These are phyloP conservation scores for Lepisosteus oculatus DNA, from an alignment of 2,113 vertebrate genomes.

Conservation along the genomic window DNA sequence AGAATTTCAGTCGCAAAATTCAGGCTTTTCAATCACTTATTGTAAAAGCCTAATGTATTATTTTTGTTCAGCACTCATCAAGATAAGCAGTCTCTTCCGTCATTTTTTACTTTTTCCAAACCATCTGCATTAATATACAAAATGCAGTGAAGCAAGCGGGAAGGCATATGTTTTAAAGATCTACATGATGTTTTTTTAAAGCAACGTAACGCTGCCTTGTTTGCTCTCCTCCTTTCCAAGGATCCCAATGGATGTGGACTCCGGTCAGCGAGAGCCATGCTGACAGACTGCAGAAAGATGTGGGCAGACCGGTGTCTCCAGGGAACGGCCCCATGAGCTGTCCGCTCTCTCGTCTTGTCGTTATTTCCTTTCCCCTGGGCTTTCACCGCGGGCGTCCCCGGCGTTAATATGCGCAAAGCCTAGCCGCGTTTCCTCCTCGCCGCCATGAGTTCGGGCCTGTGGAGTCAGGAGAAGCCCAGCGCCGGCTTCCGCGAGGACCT, in stretches of 20 bases:
- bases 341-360: background rate
- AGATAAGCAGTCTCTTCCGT: no score
- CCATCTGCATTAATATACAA: no score
- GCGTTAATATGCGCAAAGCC: constrained; percentile 19
- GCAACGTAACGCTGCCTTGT: no score
- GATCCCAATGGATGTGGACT: constrained; percentile 4
- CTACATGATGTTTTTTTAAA: no score
- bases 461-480: constrained; percentile 92
- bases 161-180: no score
- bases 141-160: no score
- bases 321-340: constrained; percentile 19
- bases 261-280: constrained; percentile 9
- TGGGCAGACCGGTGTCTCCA: background rate
- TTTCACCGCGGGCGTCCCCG: constrained; percentile 16
- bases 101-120: no score
- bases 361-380: background rate
- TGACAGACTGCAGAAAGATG: constrained; percentile 21
- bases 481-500: constrained; percentile 89
- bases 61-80: no score
- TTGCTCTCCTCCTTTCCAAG: constrained; percentile 10
- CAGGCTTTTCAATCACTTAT: no score
- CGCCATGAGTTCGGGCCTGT: constrained; percentile 92
- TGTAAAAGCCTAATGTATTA: no score
- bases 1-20: no score
- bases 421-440: constrained; percentile 9